Base-by-base conservation (phyloP, 2,888 invertebrate genomes). In the Cheilosia vernalis region DNA sequence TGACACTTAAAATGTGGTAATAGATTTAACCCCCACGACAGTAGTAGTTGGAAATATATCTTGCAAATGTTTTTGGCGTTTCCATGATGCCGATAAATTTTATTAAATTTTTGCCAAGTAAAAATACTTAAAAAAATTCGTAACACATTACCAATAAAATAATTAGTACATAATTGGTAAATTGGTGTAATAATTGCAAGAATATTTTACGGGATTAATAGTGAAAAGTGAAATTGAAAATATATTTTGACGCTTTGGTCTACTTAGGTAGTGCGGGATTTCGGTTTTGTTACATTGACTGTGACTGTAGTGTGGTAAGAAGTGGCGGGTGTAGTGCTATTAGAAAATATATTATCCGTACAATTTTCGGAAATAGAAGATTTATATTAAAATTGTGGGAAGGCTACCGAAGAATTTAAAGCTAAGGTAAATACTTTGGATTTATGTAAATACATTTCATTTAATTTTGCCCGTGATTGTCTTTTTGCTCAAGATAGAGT, bases 41-140 rank as follows among this genome's bases (percentile, higher is more conserved):
- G 88, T 88, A 88, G 86, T 88, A 88, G 88, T 88, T 87, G 66
- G 19, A 69, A 85, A 88, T 73, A 88, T 88, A 88, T 88, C 88
- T 82, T 76, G 79, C 87, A 83, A 79, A 87, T 88, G 88, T 88
- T 88, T 88, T 88, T 87, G 88, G 88, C 87, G 87, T 88, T 87
- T 87, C 80, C 87, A 64, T 86, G 77, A 82, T 78, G 82, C 82
- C 82, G 86, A 86, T 78, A 73, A 69, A 58, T 56, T 73, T 82
- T 73, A 73, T 69, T 53, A 78, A 82, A 44, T 69, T 77, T 76
- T 82, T 64, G 44, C 30, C 17, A 4, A 9, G 58, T 69, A 56
- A 69, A 77, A 73, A 47, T 27, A 37, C 4, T 7, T 10, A 19
- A 19, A 42, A 67, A 67, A 81, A 33, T 58, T 61, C 10, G 3